phyloP scores from a whole-genome alignment of 2,888 invertebrate genomes.

The Sarcophaga rosellei region DNA sequence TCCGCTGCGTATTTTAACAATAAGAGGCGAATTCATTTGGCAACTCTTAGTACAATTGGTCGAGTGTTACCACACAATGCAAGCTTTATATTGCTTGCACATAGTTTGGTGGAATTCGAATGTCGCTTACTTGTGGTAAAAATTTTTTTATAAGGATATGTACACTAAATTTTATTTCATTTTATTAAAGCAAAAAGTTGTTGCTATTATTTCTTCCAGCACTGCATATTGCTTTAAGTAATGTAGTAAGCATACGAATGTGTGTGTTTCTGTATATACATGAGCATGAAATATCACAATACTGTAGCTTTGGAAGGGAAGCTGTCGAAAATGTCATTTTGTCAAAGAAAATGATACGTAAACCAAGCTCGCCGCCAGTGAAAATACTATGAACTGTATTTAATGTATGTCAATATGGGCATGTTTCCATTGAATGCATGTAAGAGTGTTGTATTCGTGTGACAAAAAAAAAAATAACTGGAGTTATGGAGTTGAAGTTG shows the following conservation, averaged over 20 bases:
- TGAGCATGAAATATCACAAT: slow-evolving; percentile 26
- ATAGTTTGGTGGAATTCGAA: no score
- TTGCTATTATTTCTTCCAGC: no score
- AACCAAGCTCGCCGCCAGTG: slow-evolving; percentile 7
- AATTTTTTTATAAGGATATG: no score
- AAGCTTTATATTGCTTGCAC: no score
- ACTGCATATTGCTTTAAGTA: no score
- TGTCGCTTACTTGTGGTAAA: no score
- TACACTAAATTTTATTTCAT: no score
- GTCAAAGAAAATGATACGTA: slow-evolving; percentile 59
- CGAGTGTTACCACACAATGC: no score
- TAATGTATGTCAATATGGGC: not conserved
- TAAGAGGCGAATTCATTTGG: no score
- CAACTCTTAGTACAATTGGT: no score
- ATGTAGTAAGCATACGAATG: not conserved
- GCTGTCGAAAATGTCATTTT: slow-evolving; percentile 66
- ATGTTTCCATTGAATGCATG: not conserved
- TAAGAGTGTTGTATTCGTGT: not conserved
- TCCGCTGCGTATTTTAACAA: no score
- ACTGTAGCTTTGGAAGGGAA: slow-evolving; percentile 24
- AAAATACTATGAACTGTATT: not conserved
- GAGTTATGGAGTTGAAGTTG: not conserved
- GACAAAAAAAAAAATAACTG: not conserved
- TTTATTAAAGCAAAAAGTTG: no score
- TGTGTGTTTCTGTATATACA: not conserved